These are phyloP conservation scores for Grantiella picta DNA, from an alignment of 2,113 vertebrate genomes.

Conservation along the genomic window DNA sequence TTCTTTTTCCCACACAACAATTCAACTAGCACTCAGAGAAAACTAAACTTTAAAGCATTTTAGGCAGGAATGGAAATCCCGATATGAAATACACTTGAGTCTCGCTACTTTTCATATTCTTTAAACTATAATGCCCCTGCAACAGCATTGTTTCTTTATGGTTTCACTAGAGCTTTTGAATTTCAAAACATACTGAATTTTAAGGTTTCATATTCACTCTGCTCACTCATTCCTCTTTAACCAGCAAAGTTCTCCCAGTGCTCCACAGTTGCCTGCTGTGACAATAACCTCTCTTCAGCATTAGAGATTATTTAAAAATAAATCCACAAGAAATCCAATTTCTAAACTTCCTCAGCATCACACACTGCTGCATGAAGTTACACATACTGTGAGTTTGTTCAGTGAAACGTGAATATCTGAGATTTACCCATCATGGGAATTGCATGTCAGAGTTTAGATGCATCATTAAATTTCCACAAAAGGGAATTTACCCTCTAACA, in stretches of 20 bases:
- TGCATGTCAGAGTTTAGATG: background rate
- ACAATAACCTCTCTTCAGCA: background rate
- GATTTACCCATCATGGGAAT: background rate
- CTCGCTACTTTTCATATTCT: background rate
- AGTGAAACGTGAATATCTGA: background rate
- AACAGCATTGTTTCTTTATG: background rate
- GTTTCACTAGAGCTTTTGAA: slow-evolving; percentile 16
- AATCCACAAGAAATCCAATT: background rate
- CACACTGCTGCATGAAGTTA: background rate
- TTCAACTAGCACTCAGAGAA: background rate
- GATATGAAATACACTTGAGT: background rate
- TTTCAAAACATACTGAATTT: slow-evolving; percentile 15
- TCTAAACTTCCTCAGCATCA: background rate
- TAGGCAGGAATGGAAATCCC: background rate
- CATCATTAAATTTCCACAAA: background rate
- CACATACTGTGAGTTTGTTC: background rate
- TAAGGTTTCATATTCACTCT: background rate
- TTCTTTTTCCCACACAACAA: background rate
- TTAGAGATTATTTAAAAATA: background rate
- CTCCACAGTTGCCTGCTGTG: background rate
- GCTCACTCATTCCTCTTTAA: background rate
- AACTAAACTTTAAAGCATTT: background rate
- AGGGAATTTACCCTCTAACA: background rate
- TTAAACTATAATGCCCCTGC: background rate
- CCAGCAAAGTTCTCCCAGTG: background rate